Conservation (phyloP, 2,797 vertebrate species). For the Mormyrus hasselquistii region DNA sequence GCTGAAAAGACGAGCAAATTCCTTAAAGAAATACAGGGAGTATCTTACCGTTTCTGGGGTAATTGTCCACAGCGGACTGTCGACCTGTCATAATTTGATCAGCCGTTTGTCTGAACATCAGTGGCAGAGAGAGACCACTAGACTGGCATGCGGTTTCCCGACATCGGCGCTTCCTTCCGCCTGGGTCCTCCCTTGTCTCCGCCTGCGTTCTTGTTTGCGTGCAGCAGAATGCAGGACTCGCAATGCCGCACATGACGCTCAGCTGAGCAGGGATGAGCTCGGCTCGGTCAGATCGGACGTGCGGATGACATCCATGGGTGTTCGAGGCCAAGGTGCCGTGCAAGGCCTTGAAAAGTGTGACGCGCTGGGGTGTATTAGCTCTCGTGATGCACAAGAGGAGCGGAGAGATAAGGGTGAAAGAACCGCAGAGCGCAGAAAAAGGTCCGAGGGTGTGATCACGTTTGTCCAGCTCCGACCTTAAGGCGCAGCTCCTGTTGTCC, state of each 20-base stretch:
- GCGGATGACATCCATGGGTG: neutral
- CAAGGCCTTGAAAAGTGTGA: conserved; percentile 27
- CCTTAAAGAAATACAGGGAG: neutral
- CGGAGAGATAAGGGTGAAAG: neutral
- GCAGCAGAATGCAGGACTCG: neutral
- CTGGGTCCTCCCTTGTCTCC: neutral
- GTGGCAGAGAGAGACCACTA: neutral
- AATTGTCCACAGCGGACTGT: neutral
- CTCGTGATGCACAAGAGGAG: conserved; percentile 27
- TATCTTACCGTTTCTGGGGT: neutral
- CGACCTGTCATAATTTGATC: neutral
- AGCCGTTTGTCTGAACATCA: neutral
- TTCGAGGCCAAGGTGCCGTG: neutral
- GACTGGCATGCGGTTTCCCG: too few relatives aligned
- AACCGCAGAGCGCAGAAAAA: conserved; percentile 25
- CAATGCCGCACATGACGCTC: too few relatives aligned
- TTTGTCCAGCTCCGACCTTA: conserved; percentile 26
- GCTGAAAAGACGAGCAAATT: neutral
- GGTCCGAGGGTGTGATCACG: conserved; percentile 4
- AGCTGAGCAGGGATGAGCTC: neutral
- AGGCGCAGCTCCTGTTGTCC: conserved; percentile 16
- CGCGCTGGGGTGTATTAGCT: conserved; percentile 32
- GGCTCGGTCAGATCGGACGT: neutral
- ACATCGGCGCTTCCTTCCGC: neutral
- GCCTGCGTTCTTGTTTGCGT: neutral